These are phyloP conservation scores for Ametastegia equiseti DNA, from an alignment of 2,888 invertebrate genomes.

Conservation along the genomic window DNA sequence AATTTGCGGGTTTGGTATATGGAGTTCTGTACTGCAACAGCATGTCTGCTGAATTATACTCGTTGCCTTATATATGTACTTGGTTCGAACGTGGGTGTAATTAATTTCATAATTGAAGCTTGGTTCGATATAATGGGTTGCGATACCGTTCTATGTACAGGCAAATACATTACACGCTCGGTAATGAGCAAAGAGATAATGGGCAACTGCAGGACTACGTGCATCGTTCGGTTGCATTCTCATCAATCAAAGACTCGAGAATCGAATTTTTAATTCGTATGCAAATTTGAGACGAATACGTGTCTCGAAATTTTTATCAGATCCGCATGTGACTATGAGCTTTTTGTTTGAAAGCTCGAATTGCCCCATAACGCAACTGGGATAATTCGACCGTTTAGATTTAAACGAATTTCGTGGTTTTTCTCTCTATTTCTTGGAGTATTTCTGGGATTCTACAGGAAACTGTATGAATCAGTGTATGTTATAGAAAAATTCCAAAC, in stretches of 20 bases:
- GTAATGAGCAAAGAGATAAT: neutral
- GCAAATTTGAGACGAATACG: neutral
- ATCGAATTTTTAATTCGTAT: slow-evolving; percentile 7
- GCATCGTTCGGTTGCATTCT: neutral
- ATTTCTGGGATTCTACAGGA: too few relatives aligned
- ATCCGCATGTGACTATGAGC: neutral
- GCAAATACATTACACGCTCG: neutral
- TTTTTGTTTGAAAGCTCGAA: too few relatives aligned
- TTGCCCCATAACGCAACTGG: too few relatives aligned
- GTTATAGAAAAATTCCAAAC: too few relatives aligned
- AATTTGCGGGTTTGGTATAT: neutral
- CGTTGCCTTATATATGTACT: neutral
- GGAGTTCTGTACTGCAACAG: neutral
- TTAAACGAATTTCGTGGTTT: too few relatives aligned
- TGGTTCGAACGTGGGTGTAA: neutral
- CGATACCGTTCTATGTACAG: neutral
- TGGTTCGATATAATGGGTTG: slow-evolving; percentile 1
- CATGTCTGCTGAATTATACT: neutral
- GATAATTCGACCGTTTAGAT: too few relatives aligned
- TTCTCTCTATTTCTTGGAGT: neutral
- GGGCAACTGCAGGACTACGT: neutral
- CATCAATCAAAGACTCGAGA: neutral
- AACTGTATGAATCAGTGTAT: too few relatives aligned
- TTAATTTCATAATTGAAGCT: neutral
- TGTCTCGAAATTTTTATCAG: neutral